Base-by-base conservation (phyloP, 2,888 invertebrate genomes). In the Ctenicera cuprea region DNA sequence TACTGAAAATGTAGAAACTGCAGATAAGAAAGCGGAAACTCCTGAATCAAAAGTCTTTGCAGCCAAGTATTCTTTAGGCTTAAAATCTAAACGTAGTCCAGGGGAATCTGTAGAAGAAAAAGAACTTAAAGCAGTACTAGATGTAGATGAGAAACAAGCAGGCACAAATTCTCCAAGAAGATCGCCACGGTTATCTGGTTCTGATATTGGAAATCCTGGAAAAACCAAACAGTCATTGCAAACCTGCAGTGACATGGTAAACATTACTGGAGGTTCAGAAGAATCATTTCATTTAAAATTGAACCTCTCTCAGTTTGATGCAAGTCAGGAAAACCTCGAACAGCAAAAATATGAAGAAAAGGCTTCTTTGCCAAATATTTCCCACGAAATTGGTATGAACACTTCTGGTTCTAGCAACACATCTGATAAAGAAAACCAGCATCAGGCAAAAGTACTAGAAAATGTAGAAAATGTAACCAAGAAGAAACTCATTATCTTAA, bases 71-170 rank as follows among this genome's bases (percentile, higher is more conserved):
- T 11, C 3, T 3, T 41, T 41, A 41, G 12, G 41, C 12, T 41
- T 41, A n/a, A 41, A 41, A 41, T 11, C 9, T n/a, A n/a, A n/a
- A n/a, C n/a, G n/a, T n/a, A n/a, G n/a, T n/a, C n/a, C n/a, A 30
- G 54, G n/a, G n/a, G 30, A 26, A 30, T 20, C 12, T 30, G 69
- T 70, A 26, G 68, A 73, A 38, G 73, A 73, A 20, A 48, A 61
- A n/a, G 30, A 54, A 33, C 16, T 54, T 4, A 54, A 54, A 33
- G 3, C 3, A 7, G 54, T 54, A 1, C 33, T 54, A 4, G 11
- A 16, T 20, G 7, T 20, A 7, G 11, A 18, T 18, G 48, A 48
- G 20, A 48, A 48, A 7, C 5, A n/a, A 43, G 0, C 43, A 1
- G 3, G 3, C 14, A 48, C 1, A 12, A 3, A 11, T 20, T 9